phyloP scores from a whole-genome alignment of 2,113 vertebrate genomes.

The Tinamus guttatus region DNA sequence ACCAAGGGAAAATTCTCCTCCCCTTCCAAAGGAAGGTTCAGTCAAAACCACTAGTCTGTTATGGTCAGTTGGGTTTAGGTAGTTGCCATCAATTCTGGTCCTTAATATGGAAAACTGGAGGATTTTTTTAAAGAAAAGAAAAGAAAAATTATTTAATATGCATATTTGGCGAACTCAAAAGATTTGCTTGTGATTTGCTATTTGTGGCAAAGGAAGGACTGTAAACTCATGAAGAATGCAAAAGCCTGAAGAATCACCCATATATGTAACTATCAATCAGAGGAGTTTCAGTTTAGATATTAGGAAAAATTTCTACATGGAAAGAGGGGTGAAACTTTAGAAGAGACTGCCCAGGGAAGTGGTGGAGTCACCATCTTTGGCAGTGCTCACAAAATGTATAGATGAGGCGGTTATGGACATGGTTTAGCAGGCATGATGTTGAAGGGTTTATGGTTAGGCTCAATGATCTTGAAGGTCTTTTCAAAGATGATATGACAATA shows the following conservation, averaged over 20 bases:
- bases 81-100: not conserved
- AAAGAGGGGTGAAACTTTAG: too few species aligned
- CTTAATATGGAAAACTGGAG: not conserved
- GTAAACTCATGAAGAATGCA: not conserved
- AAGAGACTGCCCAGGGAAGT: too few species aligned
- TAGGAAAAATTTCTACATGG: too few species aligned
- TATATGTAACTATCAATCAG: not conserved
- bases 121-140: not conserved
- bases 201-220: not conserved
- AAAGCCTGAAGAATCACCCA: not conserved
- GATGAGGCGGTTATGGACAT: too few species aligned
- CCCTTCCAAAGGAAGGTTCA: not conserved
- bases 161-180: not conserved
- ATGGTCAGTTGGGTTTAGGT: not conserved
- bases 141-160: not conserved
- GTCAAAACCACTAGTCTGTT: not conserved
- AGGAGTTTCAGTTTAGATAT: too few species aligned
- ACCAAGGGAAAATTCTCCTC: not conserved
- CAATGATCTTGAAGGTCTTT: too few species aligned
- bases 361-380: too few species aligned
- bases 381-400: too few species aligned
- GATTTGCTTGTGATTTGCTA: not conserved
- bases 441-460: too few species aligned
- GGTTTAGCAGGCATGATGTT: too few species aligned
- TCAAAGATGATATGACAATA: too few species aligned